phyloP scores from a whole-genome alignment of 2,113 vertebrate genomes.

The Gracilinanus agilis region DNA sequence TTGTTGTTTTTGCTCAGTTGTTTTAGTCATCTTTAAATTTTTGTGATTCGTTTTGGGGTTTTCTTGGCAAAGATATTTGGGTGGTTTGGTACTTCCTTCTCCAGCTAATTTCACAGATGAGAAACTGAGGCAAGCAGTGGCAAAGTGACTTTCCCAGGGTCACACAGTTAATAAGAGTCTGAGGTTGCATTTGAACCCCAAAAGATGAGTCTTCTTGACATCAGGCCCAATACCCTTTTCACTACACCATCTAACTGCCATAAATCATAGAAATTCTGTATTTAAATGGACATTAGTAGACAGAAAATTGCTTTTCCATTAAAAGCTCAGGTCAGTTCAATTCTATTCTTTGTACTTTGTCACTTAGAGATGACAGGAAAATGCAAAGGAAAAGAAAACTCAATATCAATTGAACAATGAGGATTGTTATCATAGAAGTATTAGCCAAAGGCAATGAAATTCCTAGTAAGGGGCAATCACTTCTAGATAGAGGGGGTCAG shows the following conservation, averaged over 20 bases:
- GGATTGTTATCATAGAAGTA: background rate
- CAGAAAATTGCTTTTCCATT: background rate
- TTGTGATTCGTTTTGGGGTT: background rate
- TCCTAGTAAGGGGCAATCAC: background rate
- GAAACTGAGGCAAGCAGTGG: background rate
- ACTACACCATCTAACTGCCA: background rate
- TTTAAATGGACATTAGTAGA: background rate
- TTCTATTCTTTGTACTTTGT: background rate
- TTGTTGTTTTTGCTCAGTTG: background rate
- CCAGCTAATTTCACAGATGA: background rate
- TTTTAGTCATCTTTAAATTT: background rate
- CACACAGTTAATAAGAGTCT: background rate
- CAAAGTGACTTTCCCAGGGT: background rate
- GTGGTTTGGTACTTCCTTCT: background rate
- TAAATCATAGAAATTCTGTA: background rate
- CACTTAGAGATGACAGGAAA: constrained; percentile 1
- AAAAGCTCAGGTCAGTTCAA: background rate
- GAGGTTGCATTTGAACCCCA: background rate
- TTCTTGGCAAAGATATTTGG: background rate
- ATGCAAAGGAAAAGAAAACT: background rate
- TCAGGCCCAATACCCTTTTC: background rate
- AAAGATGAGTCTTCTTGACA: background rate
- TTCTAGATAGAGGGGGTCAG: background rate
- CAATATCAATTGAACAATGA: background rate
- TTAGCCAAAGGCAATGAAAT: background rate